Percentiles rank a stretch among this genome's conserved stretches.
These are phyloP conservation scores for Accipiter cooperii DNA, from an alignment of 2,113 vertebrate genomes.

Conservation along the genomic window DNA sequence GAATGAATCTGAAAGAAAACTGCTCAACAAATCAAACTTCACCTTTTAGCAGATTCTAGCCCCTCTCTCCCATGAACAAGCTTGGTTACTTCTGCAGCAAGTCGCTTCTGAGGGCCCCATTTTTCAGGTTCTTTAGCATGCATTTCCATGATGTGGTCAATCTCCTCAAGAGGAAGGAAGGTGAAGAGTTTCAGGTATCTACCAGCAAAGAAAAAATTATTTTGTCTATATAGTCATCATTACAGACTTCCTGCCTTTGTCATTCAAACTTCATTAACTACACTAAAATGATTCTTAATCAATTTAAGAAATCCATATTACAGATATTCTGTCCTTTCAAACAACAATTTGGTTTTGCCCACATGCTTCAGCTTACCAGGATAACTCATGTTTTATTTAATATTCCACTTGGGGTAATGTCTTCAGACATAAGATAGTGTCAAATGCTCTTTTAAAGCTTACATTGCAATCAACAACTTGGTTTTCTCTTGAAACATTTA, in stretches of 20 bases:
- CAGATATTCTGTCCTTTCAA: background rate
- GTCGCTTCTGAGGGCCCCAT: conserved; percentile 86
- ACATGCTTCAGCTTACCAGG: background rate
- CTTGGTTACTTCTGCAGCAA: conserved; percentile 95
- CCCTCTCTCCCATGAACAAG: conserved; percentile 93
- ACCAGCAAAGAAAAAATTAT: background rate
- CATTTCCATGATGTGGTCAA: conserved; percentile 86
- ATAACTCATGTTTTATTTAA: background rate
- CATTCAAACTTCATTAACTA: background rate
- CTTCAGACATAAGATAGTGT: background rate
- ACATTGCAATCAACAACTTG: background rate
- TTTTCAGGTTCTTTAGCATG: conserved; percentile 84
- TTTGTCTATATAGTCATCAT: background rate
- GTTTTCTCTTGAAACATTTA: background rate
- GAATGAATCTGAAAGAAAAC: background rate
- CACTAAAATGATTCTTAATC: background rate
- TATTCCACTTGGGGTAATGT: background rate
- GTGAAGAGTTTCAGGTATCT: conserved; percentile 95
- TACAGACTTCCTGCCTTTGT: background rate
- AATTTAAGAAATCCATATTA: background rate
- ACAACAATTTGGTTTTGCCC: background rate
- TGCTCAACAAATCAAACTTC: background rate
- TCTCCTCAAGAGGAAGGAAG: conserved; percentile 87
- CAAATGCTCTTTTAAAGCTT: background rate
- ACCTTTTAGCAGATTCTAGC: conserved; percentile 92